Evolutionary conservation across 2,888 invertebrate species (phyloP).

Genomic region (Hemaris fuciformis): DNA sequence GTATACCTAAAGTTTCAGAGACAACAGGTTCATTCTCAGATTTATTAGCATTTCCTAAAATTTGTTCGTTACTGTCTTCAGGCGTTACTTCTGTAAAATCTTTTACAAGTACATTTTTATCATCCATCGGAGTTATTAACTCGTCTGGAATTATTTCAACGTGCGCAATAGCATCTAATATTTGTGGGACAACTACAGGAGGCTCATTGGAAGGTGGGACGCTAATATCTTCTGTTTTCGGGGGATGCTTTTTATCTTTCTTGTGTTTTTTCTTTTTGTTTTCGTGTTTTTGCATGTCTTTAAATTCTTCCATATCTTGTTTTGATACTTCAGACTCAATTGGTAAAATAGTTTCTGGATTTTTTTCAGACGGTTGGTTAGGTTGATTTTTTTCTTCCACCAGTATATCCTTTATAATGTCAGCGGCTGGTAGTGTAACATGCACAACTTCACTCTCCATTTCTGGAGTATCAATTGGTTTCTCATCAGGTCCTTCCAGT

Average conservation of each 20-base stretch:
- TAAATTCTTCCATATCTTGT: conserved; percentile 16
- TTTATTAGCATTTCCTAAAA: background rate
- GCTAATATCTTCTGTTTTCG: background rate
- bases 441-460: background rate
- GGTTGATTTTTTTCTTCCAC: conserved; percentile 17
- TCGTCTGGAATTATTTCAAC: conserved; percentile 4
- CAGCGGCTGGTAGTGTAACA: background rate
- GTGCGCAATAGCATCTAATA: conserved; percentile 17
- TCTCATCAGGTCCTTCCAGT: conserved; percentile 36
- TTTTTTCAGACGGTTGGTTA: conserved; percentile 4
- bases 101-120: too few relatives aligned
- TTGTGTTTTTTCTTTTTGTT: conserved; percentile 44
- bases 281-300: conserved; percentile 25
- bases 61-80: background rate
- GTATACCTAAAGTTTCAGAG: background rate
- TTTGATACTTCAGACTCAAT: conserved; percentile 15
- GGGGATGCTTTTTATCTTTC: conserved; percentile 19
- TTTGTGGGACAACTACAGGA: background rate
- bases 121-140: background rate
- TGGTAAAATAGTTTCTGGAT: background rate
- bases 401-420: conserved; percentile 1
- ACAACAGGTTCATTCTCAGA: background rate
- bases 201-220: background rate
- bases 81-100: too few relatives aligned
- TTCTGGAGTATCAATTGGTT: background rate